Percentiles rank a stretch among this genome's conserved stretches.
Evolutionary conservation across 2,797 vertebrate species (phyloP).

Genomic region (Kryptopterus vitreolus): DNA sequence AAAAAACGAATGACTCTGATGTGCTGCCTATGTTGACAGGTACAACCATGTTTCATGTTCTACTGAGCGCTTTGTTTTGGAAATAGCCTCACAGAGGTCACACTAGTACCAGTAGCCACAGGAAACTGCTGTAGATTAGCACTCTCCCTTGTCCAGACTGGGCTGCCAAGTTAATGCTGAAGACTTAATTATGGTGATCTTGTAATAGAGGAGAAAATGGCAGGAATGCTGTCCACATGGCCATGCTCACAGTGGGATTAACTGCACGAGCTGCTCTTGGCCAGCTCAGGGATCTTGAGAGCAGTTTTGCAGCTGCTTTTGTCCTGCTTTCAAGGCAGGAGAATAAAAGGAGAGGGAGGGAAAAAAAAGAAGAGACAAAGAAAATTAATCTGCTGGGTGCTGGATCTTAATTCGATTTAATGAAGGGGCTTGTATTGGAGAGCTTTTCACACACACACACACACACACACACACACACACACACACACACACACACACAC

Average conservation of each 20-base stretch:
- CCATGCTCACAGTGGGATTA: conserved; percentile 72
- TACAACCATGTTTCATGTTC: neutral
- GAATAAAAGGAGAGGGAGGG: conserved; percentile 49
- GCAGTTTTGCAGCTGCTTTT: conserved; percentile 69
- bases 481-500: conserved; percentile 10
- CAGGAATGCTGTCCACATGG: conserved; percentile 76
- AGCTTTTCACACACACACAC: conserved; percentile 57
- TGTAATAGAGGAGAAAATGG: conserved; percentile 72
- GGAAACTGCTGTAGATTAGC: conserved; percentile 64
- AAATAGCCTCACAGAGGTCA: neutral
- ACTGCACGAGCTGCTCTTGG: conserved; percentile 71
- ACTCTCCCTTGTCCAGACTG: conserved; percentile 52
- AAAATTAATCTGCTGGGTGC: conserved; percentile 74
- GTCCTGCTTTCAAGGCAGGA: conserved; percentile 59
- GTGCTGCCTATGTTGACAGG: neutral
- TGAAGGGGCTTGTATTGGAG: conserved; percentile 69
- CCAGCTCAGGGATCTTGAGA: conserved; percentile 61
- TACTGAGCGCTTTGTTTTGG: neutral
- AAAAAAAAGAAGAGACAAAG: conserved; percentile 58
- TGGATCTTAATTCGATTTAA: conserved; percentile 77
- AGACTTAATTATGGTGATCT: conserved; percentile 75
- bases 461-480: conserved; percentile 28
- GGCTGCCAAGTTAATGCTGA: conserved; percentile 63
- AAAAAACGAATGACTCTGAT: conserved; percentile 37
- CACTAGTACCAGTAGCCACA: conserved; percentile 58